phyloP scores from a whole-genome alignment of 2,888 invertebrate species.

The Ceramica pisi region DNA sequence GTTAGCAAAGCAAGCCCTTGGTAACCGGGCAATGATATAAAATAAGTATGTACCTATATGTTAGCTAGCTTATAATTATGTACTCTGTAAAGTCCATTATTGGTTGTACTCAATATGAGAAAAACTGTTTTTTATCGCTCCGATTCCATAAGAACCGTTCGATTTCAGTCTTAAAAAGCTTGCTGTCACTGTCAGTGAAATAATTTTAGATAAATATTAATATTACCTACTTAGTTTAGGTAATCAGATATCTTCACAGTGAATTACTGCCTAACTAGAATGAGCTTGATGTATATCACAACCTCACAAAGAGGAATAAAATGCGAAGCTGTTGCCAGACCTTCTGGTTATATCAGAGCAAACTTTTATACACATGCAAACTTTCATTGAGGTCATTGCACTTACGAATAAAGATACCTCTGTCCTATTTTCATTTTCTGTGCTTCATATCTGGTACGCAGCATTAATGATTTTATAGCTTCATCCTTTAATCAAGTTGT shows the following conservation, averaged over 20 bases:
- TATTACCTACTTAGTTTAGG: not conserved
- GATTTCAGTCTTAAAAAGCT: not conserved
- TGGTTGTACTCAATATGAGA: not conserved
- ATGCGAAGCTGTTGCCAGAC: constrained; percentile 58
- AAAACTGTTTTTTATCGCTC: not conserved
- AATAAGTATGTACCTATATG: no score
- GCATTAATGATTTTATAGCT: constrained; percentile 10
- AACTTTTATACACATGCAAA: constrained; percentile 55
- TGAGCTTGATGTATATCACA: constrained; percentile 30
- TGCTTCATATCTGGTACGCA: constrained; percentile 22
- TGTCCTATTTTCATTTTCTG: constrained; percentile 49
- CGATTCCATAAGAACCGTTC: not conserved
- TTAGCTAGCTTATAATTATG: not conserved
- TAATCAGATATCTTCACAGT: not conserved
- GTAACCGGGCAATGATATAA: no score
- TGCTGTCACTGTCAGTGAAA: not conserved
- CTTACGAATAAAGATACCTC: constrained; percentile 53
- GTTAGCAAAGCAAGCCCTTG: no score
- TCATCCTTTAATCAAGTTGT: constrained; percentile 20
- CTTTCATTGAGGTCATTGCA: constrained; percentile 66
- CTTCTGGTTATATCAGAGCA: constrained; percentile 63
- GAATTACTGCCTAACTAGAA: constrained; percentile 19
- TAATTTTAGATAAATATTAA: not conserved
- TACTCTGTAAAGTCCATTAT: not conserved
- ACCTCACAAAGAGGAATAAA: constrained; percentile 49